A percentile compares a stretch with the other conserved stretches of the same genome.
These are phyloP conservation scores for Mionectes olivaceus DNA, from an alignment of 2,797 vertebrate genomes.

Conservation along the genomic window DNA sequence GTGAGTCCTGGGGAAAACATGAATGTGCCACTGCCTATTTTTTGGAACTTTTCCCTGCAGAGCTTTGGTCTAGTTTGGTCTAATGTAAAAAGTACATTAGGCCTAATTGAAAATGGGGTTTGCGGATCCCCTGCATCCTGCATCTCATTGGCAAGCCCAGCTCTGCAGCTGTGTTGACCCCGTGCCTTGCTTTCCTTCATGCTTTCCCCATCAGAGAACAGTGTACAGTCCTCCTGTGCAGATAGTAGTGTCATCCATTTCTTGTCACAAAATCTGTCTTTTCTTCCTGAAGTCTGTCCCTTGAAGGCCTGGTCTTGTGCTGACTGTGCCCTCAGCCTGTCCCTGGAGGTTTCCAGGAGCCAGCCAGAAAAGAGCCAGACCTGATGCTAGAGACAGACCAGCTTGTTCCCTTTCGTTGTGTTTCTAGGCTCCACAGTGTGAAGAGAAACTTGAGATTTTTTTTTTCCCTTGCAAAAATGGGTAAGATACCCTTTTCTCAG, in stretches of 20 bases:
- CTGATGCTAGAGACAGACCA: background rate
- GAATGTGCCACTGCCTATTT: background rate
- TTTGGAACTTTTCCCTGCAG: background rate
- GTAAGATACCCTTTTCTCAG: background rate
- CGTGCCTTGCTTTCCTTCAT: fast-evolving
- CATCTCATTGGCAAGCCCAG: background rate
- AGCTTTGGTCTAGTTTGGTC: background rate
- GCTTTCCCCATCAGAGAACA: background rate
- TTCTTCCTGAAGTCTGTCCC: background rate
- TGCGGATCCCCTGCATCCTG: background rate
- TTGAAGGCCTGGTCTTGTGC: background rate
- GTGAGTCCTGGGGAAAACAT: fast-evolving
- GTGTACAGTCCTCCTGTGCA: background rate
- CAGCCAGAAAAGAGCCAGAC: background rate
- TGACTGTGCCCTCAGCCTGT: background rate
- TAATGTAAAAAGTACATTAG: background rate
- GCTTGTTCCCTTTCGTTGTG: background rate
- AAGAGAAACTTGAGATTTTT: background rate
- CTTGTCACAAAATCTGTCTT: background rate
- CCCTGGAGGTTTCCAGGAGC: background rate
- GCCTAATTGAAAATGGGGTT: background rate
- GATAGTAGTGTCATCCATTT: background rate
- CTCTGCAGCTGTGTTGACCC: background rate
- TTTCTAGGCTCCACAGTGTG: background rate
- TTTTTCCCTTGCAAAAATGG: background rate